Evolutionary conservation across 2,113 vertebrate genomes (phyloP), one percentile per base, ranked within the genome.

Genomic region (Hippoglossus stenolepis): DNA sequence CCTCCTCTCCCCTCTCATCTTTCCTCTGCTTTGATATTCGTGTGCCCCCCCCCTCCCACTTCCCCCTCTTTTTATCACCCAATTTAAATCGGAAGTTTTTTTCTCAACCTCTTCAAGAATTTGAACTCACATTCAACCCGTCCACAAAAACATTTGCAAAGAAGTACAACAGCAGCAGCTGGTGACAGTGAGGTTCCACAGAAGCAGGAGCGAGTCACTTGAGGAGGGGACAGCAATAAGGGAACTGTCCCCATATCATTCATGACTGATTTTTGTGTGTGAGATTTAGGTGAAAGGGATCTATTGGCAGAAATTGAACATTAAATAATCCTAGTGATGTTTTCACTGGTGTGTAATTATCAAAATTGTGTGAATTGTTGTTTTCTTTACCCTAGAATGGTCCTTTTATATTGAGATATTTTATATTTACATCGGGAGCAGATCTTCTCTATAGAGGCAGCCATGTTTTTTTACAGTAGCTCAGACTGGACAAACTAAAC

Each of bases 121-220:
- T 35, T 73, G 66, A 75, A 77, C 66, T 80, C 56, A 58, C 17
- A 71, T 75, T 81, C 58, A 79, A 74, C 56, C 51, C 40, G 3
- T 67, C 21, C 49, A n/a, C 20, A 38, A 4, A 69, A 67, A 38
- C 8, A 31, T 71, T 28, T 75, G 28, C 15, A 51, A 65, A 57
- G 45, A 5, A 47, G 12, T 17, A 47, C 45, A 23, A 43, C 21
- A 64, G 35, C 31, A 31, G 38, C 35, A 62, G 14, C 12, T 15
- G 31, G 63, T 79, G 64, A 58, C 61, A 38, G 28, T 4, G 35
- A 49, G 31, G 47, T 18, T 38, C 35, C 2, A 43, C 40, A 43
- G 47, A 51, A 18, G 47, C 18, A 9, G 47, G 47, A 51, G 47
- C 15, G 3, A 15, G 47, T 18, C 47, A 49, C 18, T 18, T 49